phyloP scores from a whole-genome alignment of 2,888 invertebrate genomes.

The Ophion obscuratus region DNA sequence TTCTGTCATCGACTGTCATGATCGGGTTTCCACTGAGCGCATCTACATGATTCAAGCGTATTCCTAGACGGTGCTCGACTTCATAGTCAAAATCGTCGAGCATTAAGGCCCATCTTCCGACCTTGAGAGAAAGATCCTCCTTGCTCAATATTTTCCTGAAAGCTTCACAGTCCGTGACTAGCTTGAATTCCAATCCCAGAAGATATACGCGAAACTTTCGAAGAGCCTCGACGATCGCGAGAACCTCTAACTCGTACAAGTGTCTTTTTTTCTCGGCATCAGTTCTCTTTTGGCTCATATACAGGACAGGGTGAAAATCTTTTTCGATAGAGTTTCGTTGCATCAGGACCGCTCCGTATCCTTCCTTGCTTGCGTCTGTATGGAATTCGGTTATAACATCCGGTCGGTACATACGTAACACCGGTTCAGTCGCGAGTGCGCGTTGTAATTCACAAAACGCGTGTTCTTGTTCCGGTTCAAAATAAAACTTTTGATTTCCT shows the following conservation, averaged over 20 bases:
- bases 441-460: too few species aligned
- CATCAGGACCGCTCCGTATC: too few species aligned
- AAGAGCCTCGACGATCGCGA: not conserved
- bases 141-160: not conserved
- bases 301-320: not conserved
- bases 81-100: too few species aligned
- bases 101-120: too few species aligned
- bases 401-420: too few species aligned
- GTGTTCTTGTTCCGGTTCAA: not conserved
- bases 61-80: too few species aligned
- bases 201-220: not conserved
- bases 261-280: not conserved
- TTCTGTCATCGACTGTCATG: not conserved
- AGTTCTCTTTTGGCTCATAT: not conserved
- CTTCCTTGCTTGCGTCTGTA: too few species aligned
- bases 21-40: not conserved
- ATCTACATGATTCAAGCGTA: too few species aligned
- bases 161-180: slow-evolving; percentile 1
- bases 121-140: not conserved
- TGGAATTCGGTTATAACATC: too few species aligned
- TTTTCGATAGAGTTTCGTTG: not conserved
- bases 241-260: not conserved
- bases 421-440: not conserved
- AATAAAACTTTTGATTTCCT: not conserved
- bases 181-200: not conserved